Percentiles rank a stretch among this genome's conserved stretches.
phyloP scores from a whole-genome alignment of 2,797 vertebrate genomes.

The Huso huso region DNA sequence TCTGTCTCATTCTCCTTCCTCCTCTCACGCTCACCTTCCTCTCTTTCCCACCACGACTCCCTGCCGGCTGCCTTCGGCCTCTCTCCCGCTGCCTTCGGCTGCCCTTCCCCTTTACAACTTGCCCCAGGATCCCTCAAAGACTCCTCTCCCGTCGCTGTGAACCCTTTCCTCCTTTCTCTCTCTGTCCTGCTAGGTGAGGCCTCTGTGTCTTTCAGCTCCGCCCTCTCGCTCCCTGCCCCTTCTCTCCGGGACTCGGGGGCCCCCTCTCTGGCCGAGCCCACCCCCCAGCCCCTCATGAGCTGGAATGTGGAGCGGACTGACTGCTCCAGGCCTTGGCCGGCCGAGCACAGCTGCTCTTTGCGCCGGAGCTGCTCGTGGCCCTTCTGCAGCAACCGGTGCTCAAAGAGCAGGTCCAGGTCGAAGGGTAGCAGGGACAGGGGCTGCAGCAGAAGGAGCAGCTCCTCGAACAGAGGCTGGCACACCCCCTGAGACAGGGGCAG shows the following conservation, averaged over 20 bases:
- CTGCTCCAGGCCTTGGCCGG: conserved; percentile 68
- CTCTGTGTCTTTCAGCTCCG: conserved; percentile 54
- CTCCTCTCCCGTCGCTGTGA: conserved; percentile 23
- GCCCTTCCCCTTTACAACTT: conserved; percentile 42
- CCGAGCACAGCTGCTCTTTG: conserved; percentile 80
- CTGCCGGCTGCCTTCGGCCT: conserved; percentile 29
- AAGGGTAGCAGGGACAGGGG: conserved; percentile 91
- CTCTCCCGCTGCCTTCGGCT: conserved; percentile 36
- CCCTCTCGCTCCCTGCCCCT: conserved; percentile 31
- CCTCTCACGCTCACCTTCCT: conserved; percentile 29
- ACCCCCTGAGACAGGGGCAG: conserved; percentile 74
- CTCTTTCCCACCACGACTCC: conserved; percentile 20
- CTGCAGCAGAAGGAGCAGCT: conserved; percentile 87
- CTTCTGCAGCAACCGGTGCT: conserved; percentile 78
- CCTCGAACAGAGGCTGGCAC: conserved; percentile 80
- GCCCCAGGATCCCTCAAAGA: conserved; percentile 31
- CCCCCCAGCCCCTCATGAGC: conserved; percentile 71
- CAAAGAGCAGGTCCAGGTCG: conserved; percentile 85
- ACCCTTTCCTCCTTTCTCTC: conserved; percentile 28
- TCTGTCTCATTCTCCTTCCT: conserved; percentile 24
- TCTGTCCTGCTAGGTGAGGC: conserved; percentile 43
- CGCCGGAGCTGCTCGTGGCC: conserved; percentile 77
- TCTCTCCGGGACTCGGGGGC: not conserved
- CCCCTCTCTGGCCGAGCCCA: conserved; percentile 28
- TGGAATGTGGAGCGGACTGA: conserved; percentile 85